Conservation (phyloP, 2,113 vertebrate genomes). For the Megalops atlanticus region DNA sequence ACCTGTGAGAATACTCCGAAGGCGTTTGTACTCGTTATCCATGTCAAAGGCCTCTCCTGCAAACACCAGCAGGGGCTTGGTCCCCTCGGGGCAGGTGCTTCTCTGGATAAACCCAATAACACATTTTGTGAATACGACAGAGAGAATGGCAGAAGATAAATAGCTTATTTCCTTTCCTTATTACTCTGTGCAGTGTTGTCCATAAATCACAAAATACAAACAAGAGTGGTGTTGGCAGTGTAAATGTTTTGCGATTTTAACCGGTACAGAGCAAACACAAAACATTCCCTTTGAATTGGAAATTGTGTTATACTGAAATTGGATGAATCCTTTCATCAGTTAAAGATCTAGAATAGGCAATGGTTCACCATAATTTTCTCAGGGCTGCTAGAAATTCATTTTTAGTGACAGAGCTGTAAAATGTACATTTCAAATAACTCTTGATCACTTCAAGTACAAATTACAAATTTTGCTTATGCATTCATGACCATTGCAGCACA, state of each 20-base stretch:
- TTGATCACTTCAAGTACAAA: neutral
- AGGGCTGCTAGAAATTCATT: neutral
- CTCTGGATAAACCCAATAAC: conserved; percentile 61
- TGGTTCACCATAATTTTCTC: too few relatives aligned
- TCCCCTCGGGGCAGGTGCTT: conserved; percentile 88
- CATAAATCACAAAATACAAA: too few relatives aligned
- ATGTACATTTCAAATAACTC: neutral
- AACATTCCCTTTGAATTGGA: neutral
- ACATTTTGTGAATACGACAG: conserved; percentile 7
- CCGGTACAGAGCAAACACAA: neutral
- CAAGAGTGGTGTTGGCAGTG: too few relatives aligned
- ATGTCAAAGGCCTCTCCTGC: conserved; percentile 86
- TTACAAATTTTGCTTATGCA: neutral
- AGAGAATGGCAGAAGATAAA: neutral
- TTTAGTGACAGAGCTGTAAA: neutral
- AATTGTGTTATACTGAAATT: too few relatives aligned
- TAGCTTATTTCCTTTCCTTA: neutral
- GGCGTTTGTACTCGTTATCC: conserved; percentile 79
- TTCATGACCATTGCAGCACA: neutral
- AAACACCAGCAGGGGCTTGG: conserved; percentile 94
- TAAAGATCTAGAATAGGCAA: too few relatives aligned
- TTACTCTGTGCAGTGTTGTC: neutral
- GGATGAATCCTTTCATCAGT: neutral
- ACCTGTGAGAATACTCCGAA: conserved; percentile 90
- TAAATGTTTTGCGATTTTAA: neutral